Evolutionary conservation across 2,113 vertebrate species (phyloP).

Genomic region (Naja naja): DNA sequence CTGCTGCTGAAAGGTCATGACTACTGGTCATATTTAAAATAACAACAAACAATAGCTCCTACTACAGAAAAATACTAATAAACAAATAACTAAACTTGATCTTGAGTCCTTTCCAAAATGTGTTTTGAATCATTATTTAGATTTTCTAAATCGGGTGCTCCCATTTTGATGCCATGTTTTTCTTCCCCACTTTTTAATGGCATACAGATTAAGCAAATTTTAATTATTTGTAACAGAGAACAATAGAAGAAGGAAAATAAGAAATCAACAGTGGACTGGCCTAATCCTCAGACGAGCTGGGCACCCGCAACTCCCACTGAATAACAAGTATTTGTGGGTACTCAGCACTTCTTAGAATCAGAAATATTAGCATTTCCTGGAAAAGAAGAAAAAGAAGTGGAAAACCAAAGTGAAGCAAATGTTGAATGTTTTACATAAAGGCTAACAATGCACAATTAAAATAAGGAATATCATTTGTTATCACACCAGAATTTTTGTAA

Average conservation of each 20-base stretch:
- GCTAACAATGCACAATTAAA: not conserved
- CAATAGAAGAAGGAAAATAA: not conserved
- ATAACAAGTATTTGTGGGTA: conserved; percentile 33
- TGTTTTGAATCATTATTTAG: not conserved
- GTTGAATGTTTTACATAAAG: not conserved
- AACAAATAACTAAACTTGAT: not conserved
- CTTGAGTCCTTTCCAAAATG: not conserved
- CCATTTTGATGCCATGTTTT: not conserved
- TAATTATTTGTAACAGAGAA: not conserved
- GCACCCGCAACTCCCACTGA: conserved; percentile 34
- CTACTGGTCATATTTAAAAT: not conserved
- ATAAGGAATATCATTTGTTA: not conserved
- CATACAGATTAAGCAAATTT: not conserved
- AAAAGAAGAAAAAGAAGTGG: not conserved
- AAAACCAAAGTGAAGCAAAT: not conserved
- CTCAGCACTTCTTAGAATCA: conserved; percentile 36
- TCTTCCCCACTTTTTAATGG: not conserved
- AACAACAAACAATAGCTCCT: not conserved
- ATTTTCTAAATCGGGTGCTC: not conserved
- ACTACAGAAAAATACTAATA: not conserved
- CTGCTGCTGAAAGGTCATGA: not conserved
- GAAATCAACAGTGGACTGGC: not conserved
- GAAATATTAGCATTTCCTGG: conserved; percentile 3
- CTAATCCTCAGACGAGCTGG: conserved; percentile 32
- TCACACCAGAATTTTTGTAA: not conserved